A percentile compares a stretch with the other conserved stretches of the same genome.
Evolutionary conservation across 2,888 invertebrate genomes (phyloP).

Genomic region (Ecdyonurus torrentis): DNA sequence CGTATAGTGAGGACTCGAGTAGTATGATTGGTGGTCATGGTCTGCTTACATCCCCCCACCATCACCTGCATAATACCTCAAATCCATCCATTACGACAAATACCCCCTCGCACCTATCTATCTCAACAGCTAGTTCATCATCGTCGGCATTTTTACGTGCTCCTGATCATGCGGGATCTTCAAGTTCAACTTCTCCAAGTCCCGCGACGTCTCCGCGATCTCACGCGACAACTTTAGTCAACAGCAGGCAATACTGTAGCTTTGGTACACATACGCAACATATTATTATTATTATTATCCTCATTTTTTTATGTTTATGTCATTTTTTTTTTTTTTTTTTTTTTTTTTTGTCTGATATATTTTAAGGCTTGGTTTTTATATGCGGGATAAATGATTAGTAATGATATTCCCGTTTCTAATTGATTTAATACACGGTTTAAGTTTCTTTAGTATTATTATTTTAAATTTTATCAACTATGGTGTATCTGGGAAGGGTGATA

Average conservation of each 20-base stretch:
- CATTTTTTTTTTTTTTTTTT: no score
- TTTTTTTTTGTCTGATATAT: no score
- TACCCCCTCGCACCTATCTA: background rate
- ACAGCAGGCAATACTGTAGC: constrained; percentile 72
- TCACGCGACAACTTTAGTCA: background rate
- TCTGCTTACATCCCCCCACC: constrained; percentile 10
- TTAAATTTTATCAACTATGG: no score
- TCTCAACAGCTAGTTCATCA: background rate
- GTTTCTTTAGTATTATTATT: no score
- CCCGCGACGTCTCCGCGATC: constrained; percentile 24
- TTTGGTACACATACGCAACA: constrained; percentile 53
- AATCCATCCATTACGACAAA: background rate
- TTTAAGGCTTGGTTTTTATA: no score
- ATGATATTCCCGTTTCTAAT: no score
- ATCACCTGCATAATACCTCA: background rate
- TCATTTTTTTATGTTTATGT: no score
- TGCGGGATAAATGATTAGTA: no score
- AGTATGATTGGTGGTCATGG: constrained; percentile 13
- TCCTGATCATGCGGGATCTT: constrained; percentile 20
- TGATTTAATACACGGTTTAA: no score
- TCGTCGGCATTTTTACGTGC: constrained; percentile 24
- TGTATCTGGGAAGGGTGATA: no score
- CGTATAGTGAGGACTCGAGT: constrained; percentile 44
- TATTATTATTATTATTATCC: no score
- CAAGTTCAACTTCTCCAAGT: constrained; percentile 25